A percentile compares a stretch with the other conserved stretches of the same genome.
phyloP scores from a whole-genome alignment of 1,140 invertebrate species.

The Saccostrea glomerata region DNA sequence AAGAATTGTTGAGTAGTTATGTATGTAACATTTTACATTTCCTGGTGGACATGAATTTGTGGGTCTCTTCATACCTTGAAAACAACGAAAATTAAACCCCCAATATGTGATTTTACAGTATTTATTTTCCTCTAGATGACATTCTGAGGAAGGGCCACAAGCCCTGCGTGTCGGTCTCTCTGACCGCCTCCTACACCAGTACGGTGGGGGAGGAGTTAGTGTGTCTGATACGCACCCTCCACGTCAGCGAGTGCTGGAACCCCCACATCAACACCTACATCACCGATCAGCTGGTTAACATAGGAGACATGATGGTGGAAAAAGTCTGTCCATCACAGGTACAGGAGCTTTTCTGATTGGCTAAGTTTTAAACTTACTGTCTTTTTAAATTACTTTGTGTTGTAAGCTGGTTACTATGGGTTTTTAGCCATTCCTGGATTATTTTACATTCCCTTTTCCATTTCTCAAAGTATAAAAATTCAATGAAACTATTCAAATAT shows the following conservation, averaged over 20 bases:
- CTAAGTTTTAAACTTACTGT: too few species aligned
- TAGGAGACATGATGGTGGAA: constrained; percentile 84
- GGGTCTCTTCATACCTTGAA: too few species aligned
- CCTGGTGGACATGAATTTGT: neutral
- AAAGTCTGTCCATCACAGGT: constrained; percentile 43
- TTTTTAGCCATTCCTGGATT: too few species aligned
- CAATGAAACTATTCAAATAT: too few species aligned
- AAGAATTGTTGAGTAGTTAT: too few species aligned
- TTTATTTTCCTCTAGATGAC: constrained; percentile 60
- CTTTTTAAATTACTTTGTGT: too few species aligned
- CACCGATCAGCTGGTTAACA: constrained; percentile 84
- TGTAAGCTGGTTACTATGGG: too few species aligned
- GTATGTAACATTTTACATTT: too few species aligned
- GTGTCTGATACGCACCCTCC: constrained; percentile 85
- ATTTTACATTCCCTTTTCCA: too few species aligned
- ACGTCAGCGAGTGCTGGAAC: constrained; percentile 87
- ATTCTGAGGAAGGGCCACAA: constrained; percentile 61
- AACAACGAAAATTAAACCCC: too few species aligned
- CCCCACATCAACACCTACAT: constrained; percentile 85
- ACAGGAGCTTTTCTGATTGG: neutral
- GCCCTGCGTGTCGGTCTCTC: constrained; percentile 77
- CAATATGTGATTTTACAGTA: too few species aligned
- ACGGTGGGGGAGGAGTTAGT: constrained; percentile 90
- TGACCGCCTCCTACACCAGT: constrained; percentile 90
- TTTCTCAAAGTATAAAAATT: too few species aligned